Evolutionary conservation across 2,888 invertebrate species (phyloP).

Genomic region (Brenthis daphne): DNA sequence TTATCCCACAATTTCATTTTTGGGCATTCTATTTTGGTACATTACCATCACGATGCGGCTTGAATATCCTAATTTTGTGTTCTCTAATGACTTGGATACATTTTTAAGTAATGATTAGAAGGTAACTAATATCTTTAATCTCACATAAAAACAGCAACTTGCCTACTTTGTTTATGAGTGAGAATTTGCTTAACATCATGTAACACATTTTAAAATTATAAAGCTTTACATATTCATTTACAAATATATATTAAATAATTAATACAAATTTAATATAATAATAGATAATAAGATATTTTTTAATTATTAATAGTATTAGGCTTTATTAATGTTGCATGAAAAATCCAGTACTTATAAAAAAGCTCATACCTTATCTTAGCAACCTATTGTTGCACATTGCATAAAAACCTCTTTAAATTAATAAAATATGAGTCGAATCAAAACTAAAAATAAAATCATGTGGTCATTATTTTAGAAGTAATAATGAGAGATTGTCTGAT

Average conservation of each 20-base stretch:
- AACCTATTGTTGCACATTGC: too few species aligned
- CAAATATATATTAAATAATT: conserved; percentile 12
- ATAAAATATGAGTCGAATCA: not conserved
- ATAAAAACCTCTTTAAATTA: not conserved
- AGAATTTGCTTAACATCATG: conserved; percentile 10
- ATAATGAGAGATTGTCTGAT: conserved; percentile 57
- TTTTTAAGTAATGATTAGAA: conserved; percentile 57
- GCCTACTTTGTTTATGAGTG: not conserved
- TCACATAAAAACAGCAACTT: not conserved
- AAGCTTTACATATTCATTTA: conserved; percentile 22
- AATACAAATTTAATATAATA: not conserved
- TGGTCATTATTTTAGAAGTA: conserved; percentile 41
- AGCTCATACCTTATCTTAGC: too few species aligned
- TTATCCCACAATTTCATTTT: conserved; percentile 72
- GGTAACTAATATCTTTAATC: conserved; percentile 50
- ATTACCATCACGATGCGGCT: conserved; percentile 79
- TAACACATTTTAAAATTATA: conserved; percentile 21
- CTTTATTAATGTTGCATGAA: conserved; percentile 16
- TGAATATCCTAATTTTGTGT: conserved; percentile 72
- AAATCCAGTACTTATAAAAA: not conserved
- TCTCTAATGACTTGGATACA: conserved; percentile 58
- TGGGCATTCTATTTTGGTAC: conserved; percentile 81
- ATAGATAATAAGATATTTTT: not conserved
- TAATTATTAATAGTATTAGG: conserved; percentile 1
- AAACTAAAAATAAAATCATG: not conserved